phyloP scores from a whole-genome alignment of 2,888 invertebrate species.

The Mylabris sibirica region DNA sequence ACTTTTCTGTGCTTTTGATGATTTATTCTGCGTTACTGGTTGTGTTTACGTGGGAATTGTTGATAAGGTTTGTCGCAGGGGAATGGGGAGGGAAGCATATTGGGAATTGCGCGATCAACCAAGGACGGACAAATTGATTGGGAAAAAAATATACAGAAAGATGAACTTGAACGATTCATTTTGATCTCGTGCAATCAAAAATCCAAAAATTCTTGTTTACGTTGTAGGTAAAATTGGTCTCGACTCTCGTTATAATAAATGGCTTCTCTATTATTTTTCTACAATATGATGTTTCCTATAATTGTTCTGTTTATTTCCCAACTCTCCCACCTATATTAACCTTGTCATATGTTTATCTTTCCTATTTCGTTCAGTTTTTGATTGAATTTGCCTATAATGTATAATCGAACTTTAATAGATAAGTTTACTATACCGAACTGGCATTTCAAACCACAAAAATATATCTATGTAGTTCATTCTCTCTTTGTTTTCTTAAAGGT shows the following conservation, averaged over 20 bases:
- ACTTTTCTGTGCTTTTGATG: background rate
- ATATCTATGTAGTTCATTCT: too few relatives aligned
- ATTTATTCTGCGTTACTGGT: background rate
- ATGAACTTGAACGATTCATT: background rate
- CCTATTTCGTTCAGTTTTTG: too few relatives aligned
- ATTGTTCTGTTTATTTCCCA: too few relatives aligned
- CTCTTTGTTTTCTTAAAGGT: too few relatives aligned
- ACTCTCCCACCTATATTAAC: too few relatives aligned
- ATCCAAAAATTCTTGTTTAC: background rate
- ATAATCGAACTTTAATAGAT: too few relatives aligned
- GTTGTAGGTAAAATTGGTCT: background rate
- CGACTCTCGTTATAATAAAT: background rate
- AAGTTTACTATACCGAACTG: too few relatives aligned
- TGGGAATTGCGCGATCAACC: slow-evolving; percentile 6
- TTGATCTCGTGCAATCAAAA: background rate
- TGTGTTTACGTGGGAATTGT: background rate
- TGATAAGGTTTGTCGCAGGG: background rate
- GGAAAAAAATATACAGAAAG: background rate
- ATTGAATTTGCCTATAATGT: too few relatives aligned
- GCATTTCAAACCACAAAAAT: too few relatives aligned
- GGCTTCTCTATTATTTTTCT: background rate
- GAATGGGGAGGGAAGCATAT: background rate
- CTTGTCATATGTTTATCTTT: too few relatives aligned
- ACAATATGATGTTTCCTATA: too few relatives aligned
- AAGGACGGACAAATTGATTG: slow-evolving; percentile 12